Base-by-base conservation (phyloP, 2,113 vertebrate species). In the Oreochromis aureus region DNA sequence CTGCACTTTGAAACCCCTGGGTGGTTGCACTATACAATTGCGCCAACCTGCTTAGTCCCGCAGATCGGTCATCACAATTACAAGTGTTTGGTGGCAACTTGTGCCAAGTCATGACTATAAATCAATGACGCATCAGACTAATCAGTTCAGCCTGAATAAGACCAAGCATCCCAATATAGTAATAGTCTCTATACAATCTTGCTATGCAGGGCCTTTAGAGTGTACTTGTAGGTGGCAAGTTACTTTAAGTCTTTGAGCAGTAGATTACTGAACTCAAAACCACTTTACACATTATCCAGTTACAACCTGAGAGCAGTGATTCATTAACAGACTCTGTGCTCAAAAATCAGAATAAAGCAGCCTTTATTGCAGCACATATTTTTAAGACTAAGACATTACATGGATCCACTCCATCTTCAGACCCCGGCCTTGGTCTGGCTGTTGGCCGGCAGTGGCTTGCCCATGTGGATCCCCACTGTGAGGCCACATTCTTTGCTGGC, bases 391-490 rank as follows among this genome's bases (percentile, higher is more conserved):
- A 10, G 6, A 34, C 36, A 39, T 11, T 15, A 48, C 13, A 48
- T 16, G 15, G 44, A 15, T 3, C 13, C 5, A 15, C 46, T 16
- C 46, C 46, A 48, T 48, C 41, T 5, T 44, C 46, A 39, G 36
- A 39, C 36, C 36, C 46, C 15, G 6, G 13, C 46, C 46, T 48
- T 48, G 13, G 6, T 16, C 46, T 48, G 46, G 87, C 81, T 96
- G 85, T 97, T 92, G 1, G 94, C 91, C 1, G 96, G 97, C 9
- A 97, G 89, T 2, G 81, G 51, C 30, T 97, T 97, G 36, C 97
- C 96, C 89, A 95, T 48, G 83, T 97, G 97, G 84, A 96, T 95
- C 15, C 97, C 96, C 48, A 96, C 95, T 0, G 95, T 96, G 22
- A 97, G 94, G 3, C 97, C 97, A 55, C 90, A 95, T 54, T 92